Conservation (phyloP, 1,140 invertebrate species). For the Pseudomyrmex pallidus region DNA sequence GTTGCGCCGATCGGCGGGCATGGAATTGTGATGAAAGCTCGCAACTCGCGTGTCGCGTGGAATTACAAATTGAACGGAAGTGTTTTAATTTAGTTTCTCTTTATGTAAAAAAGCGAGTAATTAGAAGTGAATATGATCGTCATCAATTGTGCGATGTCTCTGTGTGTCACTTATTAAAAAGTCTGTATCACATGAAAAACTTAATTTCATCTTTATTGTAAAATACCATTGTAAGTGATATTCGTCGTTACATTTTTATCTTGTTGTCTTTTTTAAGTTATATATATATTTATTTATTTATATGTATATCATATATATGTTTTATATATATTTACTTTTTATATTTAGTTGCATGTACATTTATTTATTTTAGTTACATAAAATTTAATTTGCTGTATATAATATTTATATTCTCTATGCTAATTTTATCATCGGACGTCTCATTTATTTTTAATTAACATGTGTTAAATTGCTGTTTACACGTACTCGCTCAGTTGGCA, state of each 20-base stretch:
- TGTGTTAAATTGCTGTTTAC: neutral
- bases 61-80: neutral
- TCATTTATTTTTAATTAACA: neutral
- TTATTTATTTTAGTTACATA: neutral
- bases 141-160: no score
- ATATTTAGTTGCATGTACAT: neutral
- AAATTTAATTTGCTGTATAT: neutral
- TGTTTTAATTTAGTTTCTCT: neutral
- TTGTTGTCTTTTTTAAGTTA: neutral
- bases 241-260: no score
- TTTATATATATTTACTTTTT: slow-evolving; percentile 10
- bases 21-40: slow-evolving; percentile 11
- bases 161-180: no score
- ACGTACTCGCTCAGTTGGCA: neutral
- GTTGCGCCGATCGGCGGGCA: slow-evolving; percentile 1
- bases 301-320: neutral
- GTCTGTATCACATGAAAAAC: no score
- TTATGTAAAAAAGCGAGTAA: neutral
- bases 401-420: no score
- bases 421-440: neutral
- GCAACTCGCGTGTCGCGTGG: neutral
- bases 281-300: neutral
- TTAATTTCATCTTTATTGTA: no score
- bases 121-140: neutral
- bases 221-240: no score